phyloP scores from a whole-genome alignment of 2,113 vertebrate species.

The Hemibagrus wyckioides region DNA sequence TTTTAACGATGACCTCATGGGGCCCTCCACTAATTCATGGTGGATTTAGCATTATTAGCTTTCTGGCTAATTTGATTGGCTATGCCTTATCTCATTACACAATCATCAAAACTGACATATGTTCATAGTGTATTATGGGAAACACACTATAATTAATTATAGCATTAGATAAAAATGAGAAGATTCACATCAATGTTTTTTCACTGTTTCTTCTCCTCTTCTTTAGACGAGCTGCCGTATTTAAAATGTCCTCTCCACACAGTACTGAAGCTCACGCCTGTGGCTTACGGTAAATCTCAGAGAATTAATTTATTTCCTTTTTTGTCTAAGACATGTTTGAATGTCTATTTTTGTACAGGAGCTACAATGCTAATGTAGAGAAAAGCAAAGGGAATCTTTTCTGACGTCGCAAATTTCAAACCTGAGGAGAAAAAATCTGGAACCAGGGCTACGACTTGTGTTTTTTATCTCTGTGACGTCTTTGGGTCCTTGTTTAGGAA shows the following conservation, averaged over 20 bases:
- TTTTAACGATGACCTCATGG: too few relatives aligned
- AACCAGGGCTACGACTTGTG: too few relatives aligned
- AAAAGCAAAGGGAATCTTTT: background rate
- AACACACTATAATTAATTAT: background rate
- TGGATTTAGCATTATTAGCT: background rate
- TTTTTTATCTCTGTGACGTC: too few relatives aligned
- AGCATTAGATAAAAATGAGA: too few relatives aligned
- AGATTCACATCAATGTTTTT: too few relatives aligned
- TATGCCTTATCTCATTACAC: background rate
- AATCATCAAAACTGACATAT: background rate
- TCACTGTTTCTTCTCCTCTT: background rate
- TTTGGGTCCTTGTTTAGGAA: background rate
- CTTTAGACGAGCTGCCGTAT: constrained; percentile 72
- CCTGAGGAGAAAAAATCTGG: too few relatives aligned
- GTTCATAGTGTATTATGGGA: background rate
- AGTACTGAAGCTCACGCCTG: constrained; percentile 72
- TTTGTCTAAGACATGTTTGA: background rate
- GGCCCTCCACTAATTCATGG: too few relatives aligned
- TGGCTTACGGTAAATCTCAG: constrained; percentile 70
- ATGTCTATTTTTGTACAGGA: background rate
- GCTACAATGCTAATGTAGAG: background rate
- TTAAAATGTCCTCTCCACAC: constrained; percentile 76
- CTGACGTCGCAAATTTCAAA: too few relatives aligned
- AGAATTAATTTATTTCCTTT: background rate
- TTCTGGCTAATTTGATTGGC: background rate